Conservation (phyloP, 2,113 vertebrate genomes). For the Phyllopteryx taeniolatus region DNA sequence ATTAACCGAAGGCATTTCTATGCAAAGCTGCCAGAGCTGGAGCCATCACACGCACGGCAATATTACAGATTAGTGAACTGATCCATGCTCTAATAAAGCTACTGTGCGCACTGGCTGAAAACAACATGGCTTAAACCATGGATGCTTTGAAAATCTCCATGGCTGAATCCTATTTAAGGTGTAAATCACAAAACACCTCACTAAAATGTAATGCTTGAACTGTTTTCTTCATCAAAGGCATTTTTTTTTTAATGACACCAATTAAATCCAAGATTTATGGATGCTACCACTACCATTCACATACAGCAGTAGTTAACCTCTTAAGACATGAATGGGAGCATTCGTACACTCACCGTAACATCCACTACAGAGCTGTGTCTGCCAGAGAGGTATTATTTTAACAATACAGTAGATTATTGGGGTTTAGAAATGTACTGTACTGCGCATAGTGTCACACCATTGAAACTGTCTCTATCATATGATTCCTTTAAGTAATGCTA, state of each 20-base stretch:
- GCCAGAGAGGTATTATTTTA: neutral
- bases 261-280: neutral
- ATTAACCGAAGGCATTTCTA: conserved; percentile 19
- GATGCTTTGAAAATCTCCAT: neutral
- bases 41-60: conserved; percentile 17
- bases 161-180: neutral
- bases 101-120: conserved; percentile 8
- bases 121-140: neutral
- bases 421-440: neutral
- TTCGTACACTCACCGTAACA: neutral
- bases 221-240: neutral
- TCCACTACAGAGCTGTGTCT: neutral
- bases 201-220: neutral
- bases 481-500: too few species aligned
- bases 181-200: neutral
- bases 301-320: neutral
- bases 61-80: conserved; percentile 20
- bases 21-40: conserved; percentile 23
- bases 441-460: neutral
- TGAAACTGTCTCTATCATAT: neutral
- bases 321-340: neutral
- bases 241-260: neutral
- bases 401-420: neutral
- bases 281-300: neutral
- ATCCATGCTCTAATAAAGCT: conserved; percentile 18